A percentile compares a stretch with the other conserved stretches of the same genome.
Conservation (phyloP, 2,888 invertebrate species). For the Mythimna albipuncta region DNA sequence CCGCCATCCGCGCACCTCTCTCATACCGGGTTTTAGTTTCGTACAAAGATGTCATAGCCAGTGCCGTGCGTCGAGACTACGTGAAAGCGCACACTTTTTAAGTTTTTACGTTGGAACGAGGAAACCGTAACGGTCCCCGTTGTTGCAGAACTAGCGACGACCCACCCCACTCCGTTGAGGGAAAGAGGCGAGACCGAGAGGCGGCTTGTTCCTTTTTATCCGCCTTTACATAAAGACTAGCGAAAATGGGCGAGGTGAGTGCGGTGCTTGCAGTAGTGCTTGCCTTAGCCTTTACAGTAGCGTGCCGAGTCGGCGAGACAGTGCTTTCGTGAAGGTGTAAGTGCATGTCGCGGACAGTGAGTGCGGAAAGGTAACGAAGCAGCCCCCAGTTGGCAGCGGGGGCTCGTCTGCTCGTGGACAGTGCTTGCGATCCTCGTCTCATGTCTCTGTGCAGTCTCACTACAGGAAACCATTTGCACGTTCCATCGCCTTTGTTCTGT, state of each 20-base stretch:
- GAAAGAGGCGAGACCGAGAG: conserved; percentile 87
- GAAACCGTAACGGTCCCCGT: conserved; percentile 88
- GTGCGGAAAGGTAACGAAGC: conserved; percentile 76
- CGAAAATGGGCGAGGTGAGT: conserved; percentile 91
- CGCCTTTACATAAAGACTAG: conserved; percentile 88
- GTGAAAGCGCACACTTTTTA: conserved; percentile 89
- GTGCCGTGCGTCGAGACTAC: conserved; percentile 88
- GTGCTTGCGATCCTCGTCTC: conserved; percentile 74
- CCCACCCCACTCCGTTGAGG: conserved; percentile 87
- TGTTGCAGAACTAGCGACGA: conserved; percentile 90
- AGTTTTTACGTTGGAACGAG: conserved; percentile 88
- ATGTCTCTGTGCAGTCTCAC: conserved; percentile 68
- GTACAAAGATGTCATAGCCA: conserved; percentile 90
- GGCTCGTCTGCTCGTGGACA: conserved; percentile 71
- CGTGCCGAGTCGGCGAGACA: conserved; percentile 73
- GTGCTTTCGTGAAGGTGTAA: conserved; percentile 86
- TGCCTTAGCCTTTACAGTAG: conserved; percentile 83
- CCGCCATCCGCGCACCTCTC: conserved; percentile 85
- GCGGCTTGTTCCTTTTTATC: conserved; percentile 88
- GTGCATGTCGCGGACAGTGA: conserved; percentile 85
- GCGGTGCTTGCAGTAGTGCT: conserved; percentile 88
- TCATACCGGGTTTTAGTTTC: conserved; percentile 90
- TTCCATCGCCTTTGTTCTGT: conserved; percentile 77
- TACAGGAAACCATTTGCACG: conserved; percentile 75
- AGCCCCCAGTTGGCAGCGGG: conserved; percentile 59